Evolutionary conservation across 2,797 vertebrate species (phyloP).

Genomic region (Notolabrus celidotus): DNA sequence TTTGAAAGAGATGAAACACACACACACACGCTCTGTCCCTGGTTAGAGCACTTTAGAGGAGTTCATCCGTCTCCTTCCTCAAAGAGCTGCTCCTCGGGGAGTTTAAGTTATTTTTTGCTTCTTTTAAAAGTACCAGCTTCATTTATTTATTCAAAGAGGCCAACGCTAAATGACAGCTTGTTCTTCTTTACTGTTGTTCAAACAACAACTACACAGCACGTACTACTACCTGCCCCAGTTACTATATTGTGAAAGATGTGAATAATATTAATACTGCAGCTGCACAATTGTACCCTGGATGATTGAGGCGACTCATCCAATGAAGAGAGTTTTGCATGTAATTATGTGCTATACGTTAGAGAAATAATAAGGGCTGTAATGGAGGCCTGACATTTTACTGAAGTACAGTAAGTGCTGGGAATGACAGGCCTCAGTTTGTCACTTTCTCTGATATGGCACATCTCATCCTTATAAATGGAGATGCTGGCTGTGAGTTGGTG

Average conservation of each 20-base stretch:
- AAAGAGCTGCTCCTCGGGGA: conserved; percentile 66
- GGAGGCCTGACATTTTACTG: too few relatives aligned
- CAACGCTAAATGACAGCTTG: conserved; percentile 57
- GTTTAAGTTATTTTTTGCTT: conserved; percentile 79
- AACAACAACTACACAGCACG: conserved; percentile 25
- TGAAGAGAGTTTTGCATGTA: not conserved
- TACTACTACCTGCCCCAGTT: conserved; percentile 35
- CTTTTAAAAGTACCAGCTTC: conserved; percentile 66
- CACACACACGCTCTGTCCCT: conserved; percentile 2
- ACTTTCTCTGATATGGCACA: too few relatives aligned
- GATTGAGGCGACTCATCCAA: not conserved
- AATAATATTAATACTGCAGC: conserved; percentile 9
- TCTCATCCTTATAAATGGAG: too few relatives aligned
- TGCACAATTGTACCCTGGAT: not conserved
- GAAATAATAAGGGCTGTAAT: too few relatives aligned
- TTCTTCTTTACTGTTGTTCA: conserved; percentile 33
- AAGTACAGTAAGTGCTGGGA: not conserved
- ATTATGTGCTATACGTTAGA: not conserved
- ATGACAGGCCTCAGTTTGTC: not conserved
- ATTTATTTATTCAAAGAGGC: conserved; percentile 73
- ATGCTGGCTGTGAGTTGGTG: too few relatives aligned
- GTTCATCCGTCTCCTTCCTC: conserved; percentile 58
- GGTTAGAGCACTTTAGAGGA: conserved; percentile 61
- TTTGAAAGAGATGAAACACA: conserved; percentile 34
- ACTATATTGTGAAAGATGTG: not conserved